phyloP scores from a whole-genome alignment of 2,113 vertebrate species.

The Notothenia coriiceps region DNA sequence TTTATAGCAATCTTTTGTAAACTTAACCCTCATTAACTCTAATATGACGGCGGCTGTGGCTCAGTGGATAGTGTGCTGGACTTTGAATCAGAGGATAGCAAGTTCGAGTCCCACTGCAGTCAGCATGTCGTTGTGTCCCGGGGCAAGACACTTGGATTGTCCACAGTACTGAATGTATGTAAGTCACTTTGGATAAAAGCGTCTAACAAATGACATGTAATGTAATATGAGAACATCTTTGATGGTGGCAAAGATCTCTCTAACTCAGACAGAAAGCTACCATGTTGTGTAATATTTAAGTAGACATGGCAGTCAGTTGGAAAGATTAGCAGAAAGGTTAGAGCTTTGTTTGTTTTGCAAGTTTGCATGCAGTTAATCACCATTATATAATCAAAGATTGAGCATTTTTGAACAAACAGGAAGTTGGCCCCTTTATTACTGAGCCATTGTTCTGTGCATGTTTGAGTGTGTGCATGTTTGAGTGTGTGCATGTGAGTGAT shows the following conservation, averaged over 20 bases:
- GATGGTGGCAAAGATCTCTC: not conserved
- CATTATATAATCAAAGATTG: not conserved
- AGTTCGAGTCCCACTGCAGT: too few species aligned
- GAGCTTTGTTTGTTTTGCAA: conserved; percentile 13
- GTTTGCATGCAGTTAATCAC: not conserved
- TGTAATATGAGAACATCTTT: conserved; percentile 2
- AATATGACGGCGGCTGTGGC: not conserved
- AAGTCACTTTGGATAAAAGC: too few species aligned
- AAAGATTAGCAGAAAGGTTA: not conserved
- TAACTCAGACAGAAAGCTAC: not conserved
- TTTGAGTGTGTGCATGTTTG: not conserved
- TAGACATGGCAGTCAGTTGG: not conserved
- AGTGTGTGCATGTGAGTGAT: not conserved
- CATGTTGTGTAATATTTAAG: not conserved
- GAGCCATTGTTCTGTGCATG: conserved; percentile 1
- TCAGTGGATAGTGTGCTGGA: too few species aligned
- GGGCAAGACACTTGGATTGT: too few species aligned
- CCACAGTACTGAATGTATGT: too few species aligned
- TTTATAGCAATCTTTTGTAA: not conserved
- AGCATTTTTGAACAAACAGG: not conserved
- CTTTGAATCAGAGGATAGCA: too few species aligned
- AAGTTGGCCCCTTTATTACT: not conserved
- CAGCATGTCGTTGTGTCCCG: too few species aligned
- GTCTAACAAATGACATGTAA: too few species aligned
- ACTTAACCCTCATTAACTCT: conserved; percentile 19